Conservation (phyloP, 2,113 vertebrate genomes). For the Anser cygnoides region DNA sequence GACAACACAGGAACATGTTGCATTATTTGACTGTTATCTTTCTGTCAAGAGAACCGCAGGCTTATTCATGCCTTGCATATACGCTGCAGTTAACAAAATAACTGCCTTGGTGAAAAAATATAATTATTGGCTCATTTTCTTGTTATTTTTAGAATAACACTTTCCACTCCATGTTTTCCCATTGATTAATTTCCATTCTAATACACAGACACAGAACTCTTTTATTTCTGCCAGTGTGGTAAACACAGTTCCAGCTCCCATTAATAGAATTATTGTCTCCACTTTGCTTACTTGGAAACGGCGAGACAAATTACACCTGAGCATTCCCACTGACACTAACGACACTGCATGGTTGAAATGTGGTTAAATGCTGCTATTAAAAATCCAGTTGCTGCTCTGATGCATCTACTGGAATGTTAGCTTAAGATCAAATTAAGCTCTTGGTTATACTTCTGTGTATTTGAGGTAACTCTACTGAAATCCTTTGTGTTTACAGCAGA, state of each 20-base stretch:
- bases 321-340: background rate
- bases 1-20: slow-evolving; percentile 3
- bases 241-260: background rate
- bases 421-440: background rate
- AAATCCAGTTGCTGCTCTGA: background rate
- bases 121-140: slow-evolving; percentile 26
- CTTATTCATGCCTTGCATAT: slow-evolving; percentile 24
- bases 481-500: background rate
- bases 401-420: background rate
- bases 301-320: background rate
- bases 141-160: slow-evolving; percentile 11
- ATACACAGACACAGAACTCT: background rate
- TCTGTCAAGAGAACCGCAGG: slow-evolving; percentile 31
- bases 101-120: background rate
- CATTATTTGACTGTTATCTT: slow-evolving; percentile 31
- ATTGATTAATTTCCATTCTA: slow-evolving; percentile 5
- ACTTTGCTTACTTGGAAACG: background rate
- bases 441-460: background rate
- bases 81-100: background rate
- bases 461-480: background rate
- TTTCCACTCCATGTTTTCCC: slow-evolving; percentile 10
- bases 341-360: background rate
- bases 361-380: background rate
- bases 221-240: background rate
- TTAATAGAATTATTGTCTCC: slow-evolving; percentile 6